Evolutionary conservation across 2,113 vertebrate species (phyloP).

Genomic region (Pelobates fuscus): DNA sequence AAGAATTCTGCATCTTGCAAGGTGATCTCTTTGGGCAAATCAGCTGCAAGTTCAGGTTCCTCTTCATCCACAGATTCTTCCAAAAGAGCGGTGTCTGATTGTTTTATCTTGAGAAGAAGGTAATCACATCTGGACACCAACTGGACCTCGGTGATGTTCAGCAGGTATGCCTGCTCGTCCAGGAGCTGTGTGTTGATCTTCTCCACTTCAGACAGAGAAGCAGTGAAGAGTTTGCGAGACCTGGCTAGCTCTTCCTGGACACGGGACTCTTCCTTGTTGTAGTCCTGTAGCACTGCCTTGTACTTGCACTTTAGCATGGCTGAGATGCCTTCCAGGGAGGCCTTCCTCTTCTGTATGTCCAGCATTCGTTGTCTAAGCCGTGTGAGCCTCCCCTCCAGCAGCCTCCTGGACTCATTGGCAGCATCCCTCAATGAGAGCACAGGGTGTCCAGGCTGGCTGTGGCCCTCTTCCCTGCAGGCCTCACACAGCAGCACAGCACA

Average conservation of each 20-base stretch:
- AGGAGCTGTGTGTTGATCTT: constrained; percentile 86
- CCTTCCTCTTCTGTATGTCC: constrained; percentile 86
- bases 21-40: constrained; percentile 77
- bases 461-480: constrained; percentile 77
- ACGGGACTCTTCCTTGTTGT: constrained; percentile 81
- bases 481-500: constrained; percentile 85
- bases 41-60: constrained; percentile 78
- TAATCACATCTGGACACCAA: constrained; percentile 93
- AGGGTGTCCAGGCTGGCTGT: constrained; percentile 75
- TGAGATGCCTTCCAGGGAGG: constrained; percentile 79
- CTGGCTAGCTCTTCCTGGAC: constrained; percentile 88
- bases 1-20: constrained; percentile 88
- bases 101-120: constrained; percentile 89
- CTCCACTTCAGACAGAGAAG: constrained; percentile 85
- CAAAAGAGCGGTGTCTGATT: constrained; percentile 84
- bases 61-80: constrained; percentile 85
- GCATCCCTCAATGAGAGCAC: constrained; percentile 81
- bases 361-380: constrained; percentile 80
- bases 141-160: constrained; percentile 92
- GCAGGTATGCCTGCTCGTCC: constrained; percentile 91
- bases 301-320: constrained; percentile 83
- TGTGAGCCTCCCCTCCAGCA: constrained; percentile 76
- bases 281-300: constrained; percentile 86
- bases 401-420: constrained; percentile 83
- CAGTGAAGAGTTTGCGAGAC: constrained; percentile 83